phyloP scores from a whole-genome alignment of 2,888 invertebrate species.

The Augiades crinisus region DNA sequence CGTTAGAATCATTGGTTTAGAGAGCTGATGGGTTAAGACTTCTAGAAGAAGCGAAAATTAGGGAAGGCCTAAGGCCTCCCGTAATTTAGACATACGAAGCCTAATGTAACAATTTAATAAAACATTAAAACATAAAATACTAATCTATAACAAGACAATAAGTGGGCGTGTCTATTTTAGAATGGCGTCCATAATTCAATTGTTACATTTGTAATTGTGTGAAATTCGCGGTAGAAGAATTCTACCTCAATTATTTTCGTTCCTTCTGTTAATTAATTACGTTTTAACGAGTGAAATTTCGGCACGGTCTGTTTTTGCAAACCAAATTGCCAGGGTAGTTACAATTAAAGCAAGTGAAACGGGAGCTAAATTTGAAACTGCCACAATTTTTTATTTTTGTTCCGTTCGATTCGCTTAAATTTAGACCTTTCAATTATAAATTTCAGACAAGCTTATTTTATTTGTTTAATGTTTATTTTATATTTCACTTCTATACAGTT shows the following conservation, averaged over 20 bases:
- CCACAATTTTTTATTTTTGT: conserved; percentile 2
- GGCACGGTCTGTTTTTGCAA: conserved; percentile 19
- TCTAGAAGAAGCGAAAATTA: no score
- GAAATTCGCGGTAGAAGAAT: conserved; percentile 9
- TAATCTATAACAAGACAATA: neutral
- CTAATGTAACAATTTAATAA: no score
- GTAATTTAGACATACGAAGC: no score
- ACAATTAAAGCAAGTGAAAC: conserved; percentile 10
- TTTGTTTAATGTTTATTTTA: no score
- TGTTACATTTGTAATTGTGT: conserved; percentile 12
- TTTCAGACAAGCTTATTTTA: no score
- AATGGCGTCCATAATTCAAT: neutral
- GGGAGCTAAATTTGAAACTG: conserved; percentile 1
- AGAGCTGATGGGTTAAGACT: no score
- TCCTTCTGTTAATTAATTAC: conserved; percentile 20
- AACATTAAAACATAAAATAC: no score
- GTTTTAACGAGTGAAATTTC: conserved; percentile 20
- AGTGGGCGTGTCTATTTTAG: neutral
- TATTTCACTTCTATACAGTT: no score
- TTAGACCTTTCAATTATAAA: neutral
- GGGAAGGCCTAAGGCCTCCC: no score
- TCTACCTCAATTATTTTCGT: conserved; percentile 19
- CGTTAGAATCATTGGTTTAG: no score
- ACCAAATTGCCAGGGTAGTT: conserved; percentile 7
- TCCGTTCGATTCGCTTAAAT: neutral